Conservation (phyloP, 2,797 vertebrate genomes). For the Diceros bicornis region DNA sequence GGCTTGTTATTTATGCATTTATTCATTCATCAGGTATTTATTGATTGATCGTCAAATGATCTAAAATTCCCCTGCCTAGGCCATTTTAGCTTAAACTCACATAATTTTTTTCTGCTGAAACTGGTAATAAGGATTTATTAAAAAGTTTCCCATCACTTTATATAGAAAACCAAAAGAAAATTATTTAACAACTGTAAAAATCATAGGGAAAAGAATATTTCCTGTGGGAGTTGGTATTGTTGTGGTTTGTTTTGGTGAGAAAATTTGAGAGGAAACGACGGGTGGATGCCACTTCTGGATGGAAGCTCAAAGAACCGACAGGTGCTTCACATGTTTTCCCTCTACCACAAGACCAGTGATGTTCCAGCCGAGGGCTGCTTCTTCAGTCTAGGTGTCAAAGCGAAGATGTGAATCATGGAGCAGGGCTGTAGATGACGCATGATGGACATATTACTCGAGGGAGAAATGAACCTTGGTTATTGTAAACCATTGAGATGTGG, state of each 20-base stretch:
- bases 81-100: background rate
- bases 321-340: background rate
- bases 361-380: background rate
- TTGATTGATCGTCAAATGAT: background rate
- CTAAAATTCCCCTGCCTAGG: background rate
- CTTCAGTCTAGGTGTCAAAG: background rate
- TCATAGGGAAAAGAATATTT: background rate
- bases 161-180: background rate
- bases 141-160: background rate
- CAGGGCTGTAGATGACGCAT: rapidly evolving
- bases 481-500: background rate
- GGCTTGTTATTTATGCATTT: background rate
- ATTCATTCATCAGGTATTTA: background rate
- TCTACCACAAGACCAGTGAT: background rate
- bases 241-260: background rate
- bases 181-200: background rate
- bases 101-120: constrained; percentile 24
- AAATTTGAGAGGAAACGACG: background rate
- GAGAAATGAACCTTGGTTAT: background rate
- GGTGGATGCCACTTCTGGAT: background rate
- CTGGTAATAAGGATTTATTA: background rate
- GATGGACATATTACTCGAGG: background rate
- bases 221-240: background rate
- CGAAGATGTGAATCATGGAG: background rate
- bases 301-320: background rate